phyloP scores from a whole-genome alignment of 2,888 invertebrate genomes.

The Onchidella celtica region DNA sequence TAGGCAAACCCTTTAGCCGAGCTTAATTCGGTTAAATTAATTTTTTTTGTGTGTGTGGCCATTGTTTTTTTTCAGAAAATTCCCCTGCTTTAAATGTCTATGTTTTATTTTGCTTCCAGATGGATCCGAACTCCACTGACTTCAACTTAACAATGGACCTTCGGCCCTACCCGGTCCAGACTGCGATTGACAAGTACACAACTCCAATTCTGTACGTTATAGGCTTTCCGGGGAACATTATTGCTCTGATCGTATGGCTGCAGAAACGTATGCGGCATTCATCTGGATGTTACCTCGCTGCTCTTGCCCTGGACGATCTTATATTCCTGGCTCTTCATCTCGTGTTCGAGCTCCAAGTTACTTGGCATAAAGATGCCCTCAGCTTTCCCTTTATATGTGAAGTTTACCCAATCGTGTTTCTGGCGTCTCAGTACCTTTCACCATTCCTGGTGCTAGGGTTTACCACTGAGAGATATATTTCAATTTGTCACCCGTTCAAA shows the following conservation, averaged over 20 bases:
- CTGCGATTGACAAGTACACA: conserved; percentile 63
- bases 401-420: conserved; percentile 73
- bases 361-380: conserved; percentile 67
- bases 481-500: conserved; percentile 79
- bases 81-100: too few relatives aligned
- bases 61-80: too few relatives aligned
- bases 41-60: too few relatives aligned
- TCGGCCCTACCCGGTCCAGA: not conserved
- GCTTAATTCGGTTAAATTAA: too few relatives aligned
- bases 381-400: conserved; percentile 75
- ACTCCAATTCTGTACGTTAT: conserved; percentile 76
- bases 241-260: conserved; percentile 79
- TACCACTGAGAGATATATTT: conserved; percentile 79
- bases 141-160: not conserved
- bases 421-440: conserved; percentile 76
- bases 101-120: not conserved
- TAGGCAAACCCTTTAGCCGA: too few relatives aligned
- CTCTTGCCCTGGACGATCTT: conserved; percentile 77
- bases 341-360: conserved; percentile 72
- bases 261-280: conserved; percentile 78
- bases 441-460: conserved; percentile 78
- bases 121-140: not conserved
- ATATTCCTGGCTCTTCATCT: conserved; percentile 76
- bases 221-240: conserved; percentile 79
- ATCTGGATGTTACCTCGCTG: conserved; percentile 79